Conservation (phyloP, 2,888 invertebrate genomes). For the Eristalis arbustorum region DNA sequence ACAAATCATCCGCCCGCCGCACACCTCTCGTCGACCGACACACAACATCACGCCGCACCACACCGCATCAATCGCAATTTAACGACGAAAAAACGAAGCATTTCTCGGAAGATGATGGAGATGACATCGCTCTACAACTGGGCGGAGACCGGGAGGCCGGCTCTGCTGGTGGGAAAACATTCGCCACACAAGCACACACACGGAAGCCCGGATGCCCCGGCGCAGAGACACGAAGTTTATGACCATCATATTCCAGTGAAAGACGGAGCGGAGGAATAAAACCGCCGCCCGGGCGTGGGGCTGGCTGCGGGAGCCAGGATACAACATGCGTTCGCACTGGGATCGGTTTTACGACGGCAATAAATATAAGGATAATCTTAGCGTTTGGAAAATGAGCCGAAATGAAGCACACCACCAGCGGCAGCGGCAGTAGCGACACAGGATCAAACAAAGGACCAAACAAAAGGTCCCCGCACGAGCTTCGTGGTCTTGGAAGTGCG, state of each 20-base stretch:
- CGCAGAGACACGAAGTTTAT: conserved; percentile 42
- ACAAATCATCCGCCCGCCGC: conserved; percentile 47
- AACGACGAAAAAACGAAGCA: conserved; percentile 35
- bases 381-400: conserved; percentile 61
- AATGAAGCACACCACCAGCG: conserved; percentile 41
- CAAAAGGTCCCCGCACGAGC: conserved; percentile 6
- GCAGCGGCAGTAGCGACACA: conserved; percentile 14
- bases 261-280: conserved; percentile 27
- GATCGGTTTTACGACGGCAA: conserved; percentile 54
- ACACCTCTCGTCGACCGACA: conserved; percentile 2
- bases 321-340: conserved; percentile 47
- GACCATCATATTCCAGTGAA: conserved; percentile 26
- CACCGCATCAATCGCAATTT: conserved; percentile 61
- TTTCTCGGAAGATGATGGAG: conserved; percentile 48
- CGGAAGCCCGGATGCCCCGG: not conserved
- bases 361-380: conserved; percentile 57
- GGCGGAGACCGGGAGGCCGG: not conserved
- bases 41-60: not conserved
- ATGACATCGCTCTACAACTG: conserved; percentile 31
- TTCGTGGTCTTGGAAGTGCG: not conserved
- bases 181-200: conserved; percentile 7
- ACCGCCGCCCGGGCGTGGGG: not conserved
- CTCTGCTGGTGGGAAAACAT: not conserved
- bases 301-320: not conserved
- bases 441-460: conserved; percentile 33